Evolutionary conservation across 2,888 invertebrate genomes (phyloP), one percentile per base, ranked within the genome.

Genomic region (Chaitophorus viminalis): DNA sequence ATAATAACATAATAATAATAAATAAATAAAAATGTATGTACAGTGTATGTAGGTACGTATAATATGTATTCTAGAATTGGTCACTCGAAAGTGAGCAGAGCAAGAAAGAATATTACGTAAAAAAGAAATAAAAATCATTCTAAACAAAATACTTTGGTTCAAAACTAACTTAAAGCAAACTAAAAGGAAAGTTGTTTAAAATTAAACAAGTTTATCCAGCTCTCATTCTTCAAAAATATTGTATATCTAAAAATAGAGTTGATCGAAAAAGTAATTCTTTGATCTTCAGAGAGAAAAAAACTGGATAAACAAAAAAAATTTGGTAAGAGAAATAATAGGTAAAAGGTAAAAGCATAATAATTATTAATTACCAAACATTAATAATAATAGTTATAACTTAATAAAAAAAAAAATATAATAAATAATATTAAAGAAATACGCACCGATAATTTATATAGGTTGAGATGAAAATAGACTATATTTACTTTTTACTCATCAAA

Each of bases 21-120:
- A 78, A 78, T 78, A 70, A 82, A 74, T 18, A 74, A 85, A 86
- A 86, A 86, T 79, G 3, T 81, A 87, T 87, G 2, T 81, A 87
- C 79, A 87, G 54, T 72, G 29, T 54, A 72, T 72, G 29, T 54
- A 72, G 29, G n/a, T 60, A 81, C 3, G 14, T 60, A 70, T 31
- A 60, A n/a, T 29, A n/a, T 29, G 17, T 60, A 77, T 76, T 84
- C 46, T 68, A 31, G 54, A 46, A 76, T 31, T 3, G 14, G 11
- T 68, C 65, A 83, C 36, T 74, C n/a, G 29, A 46, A 33, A 74
- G n/a, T 52, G 33, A 83, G 2, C 6, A 29, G n/a, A n/a, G 21
- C 29, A 33, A 33, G 3, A 29, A 75, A 74, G 36, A 76, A 82
- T 84, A 14, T 25, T 5, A 76, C 31, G n/a, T 78, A n/a, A 70